These are phyloP conservation scores for Melanotaenia parkinsoni DNA, from an alignment of 2,797 vertebrate genomes.

Conservation along the genomic window DNA sequence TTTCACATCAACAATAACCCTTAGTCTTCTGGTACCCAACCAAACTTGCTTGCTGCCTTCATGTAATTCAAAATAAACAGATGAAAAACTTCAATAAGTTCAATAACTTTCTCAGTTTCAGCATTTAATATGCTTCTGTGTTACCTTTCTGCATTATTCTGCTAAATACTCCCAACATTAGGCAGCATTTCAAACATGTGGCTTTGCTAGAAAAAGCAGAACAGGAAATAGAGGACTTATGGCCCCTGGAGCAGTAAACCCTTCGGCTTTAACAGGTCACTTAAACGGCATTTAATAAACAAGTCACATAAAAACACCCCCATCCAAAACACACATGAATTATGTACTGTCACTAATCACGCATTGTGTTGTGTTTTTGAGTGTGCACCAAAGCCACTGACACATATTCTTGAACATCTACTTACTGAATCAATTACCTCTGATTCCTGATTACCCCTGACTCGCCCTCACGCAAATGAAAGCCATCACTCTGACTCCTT, in stretches of 20 bases:
- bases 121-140: neutral
- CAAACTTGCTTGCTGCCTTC: neutral
- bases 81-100: neutral
- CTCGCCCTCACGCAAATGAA: conserved; percentile 26
- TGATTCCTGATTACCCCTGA: conserved; percentile 6
- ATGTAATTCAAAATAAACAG: neutral
- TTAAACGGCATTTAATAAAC: conserved; percentile 41
- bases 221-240: conserved; percentile 63
- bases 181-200: neutral
- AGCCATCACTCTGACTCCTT: conserved; percentile 55
- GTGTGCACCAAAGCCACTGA: neutral
- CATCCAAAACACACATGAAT: conserved; percentile 21
- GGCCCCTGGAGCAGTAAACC: conserved; percentile 37
- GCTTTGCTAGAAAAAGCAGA: conserved; percentile 33
- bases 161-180: conserved; percentile 1
- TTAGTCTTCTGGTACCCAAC: too few species aligned
- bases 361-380: conserved; percentile 1
- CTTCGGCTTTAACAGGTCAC: conserved; percentile 37
- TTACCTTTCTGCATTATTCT: neutral
- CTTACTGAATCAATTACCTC: conserved; percentile 18
- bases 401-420: conserved; percentile 2
- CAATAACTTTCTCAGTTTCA: neutral
- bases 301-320: conserved; percentile 32
- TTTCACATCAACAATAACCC: neutral
- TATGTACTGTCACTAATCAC: conserved; percentile 2